phyloP scores from a whole-genome alignment of 2,797 vertebrate genomes.

The Platalea minor region DNA sequence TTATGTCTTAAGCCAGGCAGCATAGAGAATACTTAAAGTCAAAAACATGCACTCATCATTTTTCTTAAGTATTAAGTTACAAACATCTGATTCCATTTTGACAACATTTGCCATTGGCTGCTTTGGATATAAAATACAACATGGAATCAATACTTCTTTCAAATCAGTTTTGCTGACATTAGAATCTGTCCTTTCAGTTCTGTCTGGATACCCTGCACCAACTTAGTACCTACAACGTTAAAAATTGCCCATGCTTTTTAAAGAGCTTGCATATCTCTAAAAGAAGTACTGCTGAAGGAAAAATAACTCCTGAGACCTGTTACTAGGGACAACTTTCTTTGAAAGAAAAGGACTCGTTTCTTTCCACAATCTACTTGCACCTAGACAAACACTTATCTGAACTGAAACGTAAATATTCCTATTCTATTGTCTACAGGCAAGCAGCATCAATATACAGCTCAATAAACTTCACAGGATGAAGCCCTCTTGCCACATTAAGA shows the following conservation, averaged over 20 bases:
- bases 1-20: conserved; percentile 79
- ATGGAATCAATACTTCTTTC: conserved; percentile 89
- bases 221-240: conserved; percentile 15
- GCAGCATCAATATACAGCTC: not conserved
- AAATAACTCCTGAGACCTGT: not conserved
- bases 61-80: conserved; percentile 96
- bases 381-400: not conserved
- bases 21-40: conserved; percentile 76
- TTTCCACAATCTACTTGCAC: not conserved
- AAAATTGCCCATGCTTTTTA: not conserved
- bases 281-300: not conserved
- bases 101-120: conserved; percentile 85
- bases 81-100: conserved; percentile 97
- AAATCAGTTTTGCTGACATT: conserved; percentile 81
- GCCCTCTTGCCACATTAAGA: not conserved
- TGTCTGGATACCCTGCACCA: conserved; percentile 36
- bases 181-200: conserved; percentile 66
- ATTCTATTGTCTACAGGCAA: not conserved
- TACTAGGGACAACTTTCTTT: not conserved
- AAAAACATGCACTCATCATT: conserved; percentile 90
- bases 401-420: not conserved
- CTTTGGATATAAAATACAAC: conserved; percentile 80
- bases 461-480: not conserved
- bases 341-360: not conserved
- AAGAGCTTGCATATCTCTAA: not conserved